phyloP scores from a whole-genome alignment of 2,888 invertebrate species.

The Endotricha flammealis region DNA sequence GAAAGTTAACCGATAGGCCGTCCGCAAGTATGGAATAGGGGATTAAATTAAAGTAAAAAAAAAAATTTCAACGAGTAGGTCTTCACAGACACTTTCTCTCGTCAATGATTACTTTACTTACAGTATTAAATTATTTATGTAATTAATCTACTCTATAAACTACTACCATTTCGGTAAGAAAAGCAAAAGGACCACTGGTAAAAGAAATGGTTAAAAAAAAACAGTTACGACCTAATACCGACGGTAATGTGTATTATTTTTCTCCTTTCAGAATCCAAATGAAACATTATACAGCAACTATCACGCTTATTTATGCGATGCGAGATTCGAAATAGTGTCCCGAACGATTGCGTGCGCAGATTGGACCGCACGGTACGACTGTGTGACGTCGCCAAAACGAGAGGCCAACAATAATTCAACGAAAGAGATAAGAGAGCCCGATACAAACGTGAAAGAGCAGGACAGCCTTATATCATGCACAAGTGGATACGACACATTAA shows the following conservation, averaged over 20 bases:
- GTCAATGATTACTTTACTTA: too few species aligned
- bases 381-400: constrained; percentile 61
- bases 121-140: too few species aligned
- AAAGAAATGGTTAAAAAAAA: too few species aligned
- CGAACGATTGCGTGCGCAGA: constrained; percentile 85
- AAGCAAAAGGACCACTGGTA: too few species aligned
- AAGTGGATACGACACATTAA: constrained; percentile 62
- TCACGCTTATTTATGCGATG: constrained; percentile 92
- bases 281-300: constrained; percentile 88
- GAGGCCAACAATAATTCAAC: constrained; percentile 55
- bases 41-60: too few species aligned
- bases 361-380: constrained; percentile 91
- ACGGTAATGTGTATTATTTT: constrained; percentile 6
- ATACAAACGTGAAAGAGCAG: constrained; percentile 48
- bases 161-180: too few species aligned
- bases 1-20: too few species aligned
- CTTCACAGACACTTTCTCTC: too few species aligned
- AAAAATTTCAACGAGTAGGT: too few species aligned
- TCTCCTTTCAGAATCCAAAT: constrained; percentile 60
- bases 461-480: constrained; percentile 68
- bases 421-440: constrained; percentile 52
- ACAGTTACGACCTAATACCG: too few species aligned
- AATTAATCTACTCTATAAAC: too few species aligned
- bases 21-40: too few species aligned
- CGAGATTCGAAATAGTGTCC: constrained; percentile 85